Conservation (phyloP, 2,113 vertebrate species). For the Vanacampus margaritifer region DNA sequence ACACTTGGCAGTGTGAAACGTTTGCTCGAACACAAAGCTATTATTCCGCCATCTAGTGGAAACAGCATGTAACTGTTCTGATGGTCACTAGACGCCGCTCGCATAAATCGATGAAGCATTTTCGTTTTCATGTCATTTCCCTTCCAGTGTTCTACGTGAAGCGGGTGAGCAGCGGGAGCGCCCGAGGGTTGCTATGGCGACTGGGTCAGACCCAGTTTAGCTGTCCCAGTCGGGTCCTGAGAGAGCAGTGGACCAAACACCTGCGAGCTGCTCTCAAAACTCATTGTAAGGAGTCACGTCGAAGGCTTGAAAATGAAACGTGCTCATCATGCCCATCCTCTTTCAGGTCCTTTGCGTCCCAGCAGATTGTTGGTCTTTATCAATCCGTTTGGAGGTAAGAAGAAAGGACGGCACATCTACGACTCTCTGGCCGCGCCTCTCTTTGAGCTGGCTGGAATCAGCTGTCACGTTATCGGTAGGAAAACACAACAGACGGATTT, state of each 20-base stretch:
- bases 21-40: not conserved
- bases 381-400: conserved; percentile 78
- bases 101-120: not conserved
- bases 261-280: conserved; percentile 65
- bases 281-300: conserved; percentile 57
- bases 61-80: not conserved
- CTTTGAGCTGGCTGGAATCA: conserved; percentile 79
- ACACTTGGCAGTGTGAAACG: not conserved
- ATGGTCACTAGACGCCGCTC: not conserved
- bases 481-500: no score
- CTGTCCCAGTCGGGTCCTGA: conserved; percentile 68
- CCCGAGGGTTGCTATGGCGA: conserved; percentile 64
- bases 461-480: conserved; percentile 77
- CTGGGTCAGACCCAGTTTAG: conserved; percentile 73
- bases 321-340: not conserved
- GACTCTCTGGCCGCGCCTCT: conserved; percentile 71
- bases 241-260: conserved; percentile 72
- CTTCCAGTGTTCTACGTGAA: conserved; percentile 72
- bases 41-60: not conserved
- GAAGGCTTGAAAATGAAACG: not conserved
- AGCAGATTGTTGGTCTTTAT: conserved; percentile 74
- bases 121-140: not conserved
- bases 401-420: conserved; percentile 72
- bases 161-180: conserved; percentile 55
- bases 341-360: conserved; percentile 1